Base-by-base conservation (phyloP, 2,888 invertebrate species). In the Melolontha melolontha region DNA sequence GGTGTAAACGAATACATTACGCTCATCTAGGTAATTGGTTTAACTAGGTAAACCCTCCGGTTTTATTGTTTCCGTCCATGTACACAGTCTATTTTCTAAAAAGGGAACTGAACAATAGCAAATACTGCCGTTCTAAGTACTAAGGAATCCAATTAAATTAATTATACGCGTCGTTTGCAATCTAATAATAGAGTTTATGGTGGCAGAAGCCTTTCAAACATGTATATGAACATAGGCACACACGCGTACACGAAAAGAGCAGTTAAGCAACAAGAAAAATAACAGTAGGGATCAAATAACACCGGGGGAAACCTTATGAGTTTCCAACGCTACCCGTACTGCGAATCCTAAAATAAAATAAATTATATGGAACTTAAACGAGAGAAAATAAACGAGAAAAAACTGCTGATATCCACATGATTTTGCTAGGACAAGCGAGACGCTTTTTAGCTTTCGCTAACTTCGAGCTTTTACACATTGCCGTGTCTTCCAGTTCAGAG, bases 81-180 rank as follows among this genome's bases (percentile, higher is more conserved):
- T 49, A 49, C 49, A 22, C 49, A 17, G 22, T 49, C 49, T 49
- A n/a, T 11, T 59, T 44, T 59, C 59, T 29, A 59, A 44, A 59
- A 59, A 59, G 22, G 29, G 44, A 27, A 44, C 27, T 40, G 41
- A 44, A 59, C 59, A 59, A 59, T 59, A 44, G 29, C 14, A 22
- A 44, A 42, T 14, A 29, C 44, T 14, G 41, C 17, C 44, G 59
- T 44, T 59, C 29, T 44, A 27, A 12, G 44, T 59, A 59, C 59
- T 8, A 59, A 12, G 22, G 44, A 59, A 59, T 59, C 59, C 59
- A 42, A 59, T 59, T 59, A 59, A 59, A 59, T 59, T 59, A 59
- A 59, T 59, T 59, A 59, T 44, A 17, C 54, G 41, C 12, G n/a
- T 8, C 55, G 55, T 55, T 55, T 42, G 59, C 44, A 29, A 29